A percentile compares a stretch with the other conserved stretches of the same genome.
These are phyloP conservation scores for Ophiodon elongatus DNA, from an alignment of 2,113 vertebrate species.

Conservation along the genomic window DNA sequence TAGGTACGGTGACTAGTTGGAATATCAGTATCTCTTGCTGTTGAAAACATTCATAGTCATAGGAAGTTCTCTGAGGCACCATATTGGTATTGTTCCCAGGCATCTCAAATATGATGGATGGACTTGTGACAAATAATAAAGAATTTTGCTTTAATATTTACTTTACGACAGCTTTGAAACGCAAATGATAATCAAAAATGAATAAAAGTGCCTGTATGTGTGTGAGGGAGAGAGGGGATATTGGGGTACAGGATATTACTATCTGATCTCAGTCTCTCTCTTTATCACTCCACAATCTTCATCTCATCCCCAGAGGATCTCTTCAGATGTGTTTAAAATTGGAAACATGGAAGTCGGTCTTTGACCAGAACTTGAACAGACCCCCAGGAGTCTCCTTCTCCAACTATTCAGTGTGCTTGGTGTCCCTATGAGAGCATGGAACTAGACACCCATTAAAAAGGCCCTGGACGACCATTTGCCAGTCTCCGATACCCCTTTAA, in stretches of 20 bases:
- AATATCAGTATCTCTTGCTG: background rate
- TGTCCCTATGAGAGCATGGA: conserved; percentile 54
- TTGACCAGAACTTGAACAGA: conserved; percentile 64
- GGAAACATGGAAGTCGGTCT: conserved; percentile 56
- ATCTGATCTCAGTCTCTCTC: conserved; percentile 32
- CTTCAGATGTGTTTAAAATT: conserved; percentile 64
- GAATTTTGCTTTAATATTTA: background rate
- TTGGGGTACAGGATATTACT: conserved; percentile 1
- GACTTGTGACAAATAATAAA: background rate
- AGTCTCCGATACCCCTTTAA: conserved; percentile 55
- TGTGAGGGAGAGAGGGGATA: background rate
- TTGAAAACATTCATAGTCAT: background rate
- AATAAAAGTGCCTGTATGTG: background rate
- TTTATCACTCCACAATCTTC: conserved; percentile 42
- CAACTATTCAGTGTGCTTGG: conserved; percentile 29
- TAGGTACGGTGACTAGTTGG: background rate
- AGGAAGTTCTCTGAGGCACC: background rate
- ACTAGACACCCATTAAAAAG: conserved; percentile 72
- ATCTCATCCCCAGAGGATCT: conserved; percentile 30
- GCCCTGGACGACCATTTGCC: conserved; percentile 60
- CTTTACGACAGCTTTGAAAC: background rate
- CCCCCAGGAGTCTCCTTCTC: conserved; percentile 44
- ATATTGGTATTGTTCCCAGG: background rate
- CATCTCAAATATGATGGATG: background rate
- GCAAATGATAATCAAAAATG: background rate